These are phyloP conservation scores for Planiliza haematocheilus DNA, from an alignment of 2,113 vertebrate genomes.

Conservation along the genomic window DNA sequence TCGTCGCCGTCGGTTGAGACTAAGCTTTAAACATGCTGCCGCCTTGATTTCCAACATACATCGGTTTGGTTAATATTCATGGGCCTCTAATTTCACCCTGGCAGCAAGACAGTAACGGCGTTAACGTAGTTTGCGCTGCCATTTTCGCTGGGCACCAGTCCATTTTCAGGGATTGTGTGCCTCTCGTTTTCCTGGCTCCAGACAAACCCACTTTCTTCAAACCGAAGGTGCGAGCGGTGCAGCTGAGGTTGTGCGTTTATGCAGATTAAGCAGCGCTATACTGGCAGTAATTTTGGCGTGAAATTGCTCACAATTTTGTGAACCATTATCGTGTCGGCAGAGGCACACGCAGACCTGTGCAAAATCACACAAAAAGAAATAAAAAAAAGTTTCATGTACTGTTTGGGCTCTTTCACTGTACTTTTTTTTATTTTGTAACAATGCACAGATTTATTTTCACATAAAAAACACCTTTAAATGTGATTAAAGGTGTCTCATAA, in stretches of 20 bases:
- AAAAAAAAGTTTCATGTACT: background rate
- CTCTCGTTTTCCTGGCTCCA: slow-evolving; percentile 32
- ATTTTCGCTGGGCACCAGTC: slow-evolving; percentile 21
- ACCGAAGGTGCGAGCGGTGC: slow-evolving; percentile 13
- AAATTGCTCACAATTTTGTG: slow-evolving; percentile 48
- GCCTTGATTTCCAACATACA: slow-evolving; percentile 31
- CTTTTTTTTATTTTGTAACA: background rate
- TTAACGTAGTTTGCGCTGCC: background rate
- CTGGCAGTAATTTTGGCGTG: slow-evolving; percentile 45
- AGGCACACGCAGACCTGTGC: slow-evolving; percentile 7
- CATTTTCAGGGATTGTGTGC: slow-evolving; percentile 23
- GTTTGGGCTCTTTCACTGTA: background rate
- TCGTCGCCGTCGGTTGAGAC: slow-evolving; percentile 55
- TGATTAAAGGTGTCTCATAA: too few relatives aligned
- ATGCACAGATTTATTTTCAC: background rate
- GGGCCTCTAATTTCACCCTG: slow-evolving; percentile 62
- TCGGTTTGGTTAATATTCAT: slow-evolving; percentile 19
- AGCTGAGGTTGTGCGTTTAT: slow-evolving; percentile 42
- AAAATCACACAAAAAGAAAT: slow-evolving; percentile 1
- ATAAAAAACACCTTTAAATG: background rate
- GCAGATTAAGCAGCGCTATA: slow-evolving; percentile 36
- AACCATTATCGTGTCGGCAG: slow-evolving; percentile 33
- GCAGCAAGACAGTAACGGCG: slow-evolving; percentile 21
- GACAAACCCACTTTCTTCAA: slow-evolving; percentile 29
- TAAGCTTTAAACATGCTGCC: slow-evolving; percentile 74